Percentiles rank a stretch among this genome's conserved stretches.
These are phyloP conservation scores for Neomorphus geoffroyi DNA, from an alignment of 2,797 vertebrate genomes.

Conservation along the genomic window DNA sequence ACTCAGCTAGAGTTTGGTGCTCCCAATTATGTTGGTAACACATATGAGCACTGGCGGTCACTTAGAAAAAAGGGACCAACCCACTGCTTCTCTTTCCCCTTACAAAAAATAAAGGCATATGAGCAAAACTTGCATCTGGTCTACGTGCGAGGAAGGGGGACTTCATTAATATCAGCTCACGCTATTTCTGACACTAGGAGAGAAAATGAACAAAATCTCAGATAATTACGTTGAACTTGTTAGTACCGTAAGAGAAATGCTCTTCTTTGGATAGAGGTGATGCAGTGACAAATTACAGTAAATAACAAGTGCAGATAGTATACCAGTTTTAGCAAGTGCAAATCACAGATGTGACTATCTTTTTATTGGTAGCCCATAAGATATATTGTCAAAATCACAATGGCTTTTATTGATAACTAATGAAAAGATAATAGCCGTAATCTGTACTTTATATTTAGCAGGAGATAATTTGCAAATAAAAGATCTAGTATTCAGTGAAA, in stretches of 20 bases:
- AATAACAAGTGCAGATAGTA: neutral
- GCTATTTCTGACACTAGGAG: neutral
- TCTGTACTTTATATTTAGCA: neutral
- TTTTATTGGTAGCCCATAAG: neutral
- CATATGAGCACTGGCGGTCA: fast-evolving
- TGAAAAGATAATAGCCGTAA: neutral
- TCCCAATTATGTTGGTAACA: neutral
- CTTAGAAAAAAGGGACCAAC: neutral
- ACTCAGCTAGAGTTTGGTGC: neutral
- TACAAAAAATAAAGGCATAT: neutral
- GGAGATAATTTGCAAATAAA: neutral
- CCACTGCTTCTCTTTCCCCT: neutral
- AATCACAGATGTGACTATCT: neutral
- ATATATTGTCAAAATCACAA: neutral
- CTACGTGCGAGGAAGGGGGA: neutral
- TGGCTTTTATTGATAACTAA: neutral
- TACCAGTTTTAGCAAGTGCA: neutral
- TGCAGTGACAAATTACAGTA: neutral
- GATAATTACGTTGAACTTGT: neutral
- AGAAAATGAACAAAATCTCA: neutral
- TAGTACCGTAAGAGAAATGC: neutral
- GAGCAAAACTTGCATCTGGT: neutral
- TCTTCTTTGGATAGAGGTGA: neutral
- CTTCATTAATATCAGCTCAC: neutral
- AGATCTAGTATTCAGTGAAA: neutral